Conservation (phyloP, 2,888 invertebrate species). For the Acholoe squamosa region DNA sequence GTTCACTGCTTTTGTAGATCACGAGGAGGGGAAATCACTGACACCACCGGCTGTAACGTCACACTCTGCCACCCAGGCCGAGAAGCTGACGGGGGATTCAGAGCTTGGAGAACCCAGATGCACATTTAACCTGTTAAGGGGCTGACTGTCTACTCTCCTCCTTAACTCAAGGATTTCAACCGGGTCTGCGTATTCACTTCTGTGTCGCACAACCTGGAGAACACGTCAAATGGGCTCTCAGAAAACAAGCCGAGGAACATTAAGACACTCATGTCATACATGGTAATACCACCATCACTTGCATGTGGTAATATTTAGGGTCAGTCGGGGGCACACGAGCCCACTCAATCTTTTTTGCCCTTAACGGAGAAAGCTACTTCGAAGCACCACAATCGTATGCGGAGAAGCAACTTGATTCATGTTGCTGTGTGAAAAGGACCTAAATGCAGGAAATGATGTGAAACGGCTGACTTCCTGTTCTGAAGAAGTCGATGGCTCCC, state of each 20-base stretch:
- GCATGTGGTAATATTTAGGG: constrained; percentile 36
- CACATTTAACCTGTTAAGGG: constrained; percentile 4
- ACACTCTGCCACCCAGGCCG: constrained; percentile 37
- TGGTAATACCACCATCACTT: constrained; percentile 49
- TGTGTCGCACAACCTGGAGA: constrained; percentile 18
- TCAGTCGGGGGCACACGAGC: background rate
- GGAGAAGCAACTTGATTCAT: constrained; percentile 10
- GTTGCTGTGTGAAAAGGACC: constrained; percentile 33
- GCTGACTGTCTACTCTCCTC: background rate
- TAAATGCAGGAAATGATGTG: constrained; percentile 40
- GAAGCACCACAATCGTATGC: constrained; percentile 17
- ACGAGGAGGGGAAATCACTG: constrained; percentile 10
- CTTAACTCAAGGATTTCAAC: constrained; percentile 10
- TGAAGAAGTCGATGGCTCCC: constrained; percentile 40
- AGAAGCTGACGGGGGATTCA: background rate
- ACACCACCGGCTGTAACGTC: constrained; percentile 11
- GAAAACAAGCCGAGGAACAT: constrained; percentile 54
- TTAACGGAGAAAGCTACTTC: constrained; percentile 26
- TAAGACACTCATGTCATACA: constrained; percentile 56
- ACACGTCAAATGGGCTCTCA: constrained; percentile 6
- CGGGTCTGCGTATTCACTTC: background rate
- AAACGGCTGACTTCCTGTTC: background rate
- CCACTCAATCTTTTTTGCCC: background rate
- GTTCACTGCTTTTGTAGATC: background rate
- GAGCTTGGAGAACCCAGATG: background rate